phyloP scores from a whole-genome alignment of 2,113 vertebrate genomes.

The Cichladusa arquata region DNA sequence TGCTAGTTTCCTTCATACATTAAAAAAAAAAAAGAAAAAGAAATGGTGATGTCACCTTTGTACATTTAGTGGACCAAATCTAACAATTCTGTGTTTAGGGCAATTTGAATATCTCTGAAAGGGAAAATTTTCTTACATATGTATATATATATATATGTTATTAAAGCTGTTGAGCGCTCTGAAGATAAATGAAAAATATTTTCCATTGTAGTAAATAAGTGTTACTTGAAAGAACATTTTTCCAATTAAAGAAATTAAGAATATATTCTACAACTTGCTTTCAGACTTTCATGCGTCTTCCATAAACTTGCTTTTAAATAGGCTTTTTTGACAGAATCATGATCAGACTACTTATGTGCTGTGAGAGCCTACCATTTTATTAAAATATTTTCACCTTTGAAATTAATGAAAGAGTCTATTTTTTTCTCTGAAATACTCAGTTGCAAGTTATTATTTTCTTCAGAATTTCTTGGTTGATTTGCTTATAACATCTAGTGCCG shows the following conservation, averaged over 20 bases:
- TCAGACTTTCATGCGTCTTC: neutral
- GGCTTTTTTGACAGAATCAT: neutral
- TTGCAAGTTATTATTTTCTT: neutral
- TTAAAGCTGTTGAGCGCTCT: neutral
- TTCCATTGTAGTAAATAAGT: neutral
- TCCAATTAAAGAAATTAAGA: neutral
- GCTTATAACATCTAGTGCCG: neutral
- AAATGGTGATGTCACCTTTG: slow-evolving; percentile 73
- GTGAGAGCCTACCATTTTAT: neutral
- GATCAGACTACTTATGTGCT: neutral
- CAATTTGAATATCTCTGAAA: neutral
- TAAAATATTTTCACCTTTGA: neutral
- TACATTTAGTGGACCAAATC: slow-evolving; percentile 19
- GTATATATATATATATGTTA: fast-evolving
- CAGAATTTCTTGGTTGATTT: neutral
- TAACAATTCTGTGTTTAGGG: neutral
- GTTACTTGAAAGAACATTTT: neutral
- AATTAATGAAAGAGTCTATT: neutral
- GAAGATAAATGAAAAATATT: neutral
- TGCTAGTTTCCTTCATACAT: slow-evolving; percentile 53
- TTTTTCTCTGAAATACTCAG: neutral
- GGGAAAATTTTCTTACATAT: neutral
- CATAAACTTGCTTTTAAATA: neutral
- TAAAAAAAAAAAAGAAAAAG: neutral
- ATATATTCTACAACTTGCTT: neutral